Evolutionary conservation across 1,140 invertebrate species (phyloP).

Genomic region (Diorhabda elongata): DNA sequence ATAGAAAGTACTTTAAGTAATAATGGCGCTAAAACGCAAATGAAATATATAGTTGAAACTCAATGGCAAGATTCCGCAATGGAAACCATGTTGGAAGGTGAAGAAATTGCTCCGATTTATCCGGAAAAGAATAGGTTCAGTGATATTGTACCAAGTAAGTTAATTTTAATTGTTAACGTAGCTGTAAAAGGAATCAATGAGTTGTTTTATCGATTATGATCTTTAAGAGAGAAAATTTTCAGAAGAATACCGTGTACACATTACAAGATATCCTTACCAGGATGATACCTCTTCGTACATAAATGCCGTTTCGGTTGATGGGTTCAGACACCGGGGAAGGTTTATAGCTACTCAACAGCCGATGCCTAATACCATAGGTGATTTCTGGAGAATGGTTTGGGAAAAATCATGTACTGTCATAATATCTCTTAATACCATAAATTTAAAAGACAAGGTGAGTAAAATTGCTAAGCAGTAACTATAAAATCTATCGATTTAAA

Average conservation of each 20-base stretch:
- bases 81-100: constrained; percentile 16
- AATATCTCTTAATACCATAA: constrained; percentile 50
- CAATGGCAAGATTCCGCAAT: constrained; percentile 37
- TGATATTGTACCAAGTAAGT: constrained; percentile 34
- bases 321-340: constrained; percentile 28
- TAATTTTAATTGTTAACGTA: too few relatives aligned
- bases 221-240: neutral
- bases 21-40: constrained; percentile 22
- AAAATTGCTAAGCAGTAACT: too few relatives aligned
- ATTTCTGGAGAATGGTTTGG: constrained; percentile 62
- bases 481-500: too few relatives aligned
- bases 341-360: constrained; percentile 54
- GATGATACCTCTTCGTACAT: constrained; percentile 31
- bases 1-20: constrained; percentile 21
- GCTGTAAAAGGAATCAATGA: neutral
- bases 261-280: constrained; percentile 18
- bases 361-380: constrained; percentile 50
- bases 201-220: too few relatives aligned
- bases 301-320: constrained; percentile 33
- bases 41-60: constrained; percentile 29
- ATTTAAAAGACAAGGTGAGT: constrained; percentile 31
- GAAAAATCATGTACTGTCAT: constrained; percentile 55
- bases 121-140: constrained; percentile 33
- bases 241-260: constrained; percentile 19
- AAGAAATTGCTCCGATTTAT: constrained; percentile 5